Evolutionary conservation across 2,888 invertebrate genomes (phyloP), one percentile per base, ranked within the genome.

Genomic region (Sipha maydis): DNA sequence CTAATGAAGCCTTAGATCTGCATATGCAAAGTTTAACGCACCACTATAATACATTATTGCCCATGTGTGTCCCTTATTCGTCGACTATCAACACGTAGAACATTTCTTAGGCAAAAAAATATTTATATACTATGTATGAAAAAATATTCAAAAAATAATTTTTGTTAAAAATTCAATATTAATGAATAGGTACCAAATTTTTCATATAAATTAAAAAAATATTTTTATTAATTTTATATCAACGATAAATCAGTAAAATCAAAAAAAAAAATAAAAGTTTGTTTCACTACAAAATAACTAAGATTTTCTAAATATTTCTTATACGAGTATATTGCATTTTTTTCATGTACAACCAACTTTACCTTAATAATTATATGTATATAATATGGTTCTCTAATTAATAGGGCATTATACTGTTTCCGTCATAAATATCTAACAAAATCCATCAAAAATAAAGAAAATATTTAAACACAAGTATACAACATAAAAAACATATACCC

Each of bases 1-100:
- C 86, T 79, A 86, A 79, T 86, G 79, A 86, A 79, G 71, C 79
- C 79, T 79, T 73, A 71, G 71, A 11, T 79, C 79, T 85, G 38
- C 56, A 56, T 79, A 48, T 54, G 7, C 71, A n/a, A 79, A 86
- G 79, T 79, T 34, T 38, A 86, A 71, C 79, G 38, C 79, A 71
- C 54, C 79, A 38, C 7, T 48, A 61, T 61, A 25, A 21, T 9
- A 61, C 56, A 56, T 14, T 25, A 48, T 38, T 21, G 61, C 7
- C 25, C 34, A 41, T 76, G 41, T 71, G n/a, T 73, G 56, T 86
- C n/a, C 21, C 78, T 56, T 67, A 56, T 61, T 41, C 41, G 21
- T 83, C n/a, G 56, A 83, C 56, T 54, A 38, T 56, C 61, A 38
- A 38, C 75, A 83, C 17, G 41, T 31, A 17, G 28, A 77, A 69